Conservation (phyloP, 2,797 vertebrate species). For the Huso huso region DNA sequence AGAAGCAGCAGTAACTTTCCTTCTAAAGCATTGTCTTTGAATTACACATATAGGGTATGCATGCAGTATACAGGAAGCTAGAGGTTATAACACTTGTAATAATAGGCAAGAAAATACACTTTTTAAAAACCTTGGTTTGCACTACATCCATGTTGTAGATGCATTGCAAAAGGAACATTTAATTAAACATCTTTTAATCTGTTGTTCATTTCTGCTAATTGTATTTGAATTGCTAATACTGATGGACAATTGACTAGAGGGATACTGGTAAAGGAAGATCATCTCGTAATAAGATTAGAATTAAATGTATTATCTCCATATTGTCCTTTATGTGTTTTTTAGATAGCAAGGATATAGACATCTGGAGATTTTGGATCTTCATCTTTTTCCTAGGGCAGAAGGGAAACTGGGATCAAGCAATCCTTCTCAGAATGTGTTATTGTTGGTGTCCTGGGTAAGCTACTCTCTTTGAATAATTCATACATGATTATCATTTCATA, state of each 20-base stretch:
- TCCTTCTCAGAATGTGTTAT: conserved; percentile 7
- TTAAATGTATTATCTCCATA: not conserved
- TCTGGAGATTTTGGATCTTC: conserved; percentile 2
- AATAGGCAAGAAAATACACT: too few relatives aligned
- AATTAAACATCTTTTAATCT: conserved; percentile 9
- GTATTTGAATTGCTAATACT: conserved; percentile 10
- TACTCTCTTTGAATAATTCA: conserved; percentile 17
- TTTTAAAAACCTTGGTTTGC: too few relatives aligned
- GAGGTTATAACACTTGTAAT: too few relatives aligned
- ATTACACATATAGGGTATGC: too few relatives aligned
- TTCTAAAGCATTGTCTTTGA: too few relatives aligned
- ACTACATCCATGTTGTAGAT: not conserved
- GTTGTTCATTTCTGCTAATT: conserved; percentile 4
- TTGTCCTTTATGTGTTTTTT: conserved; percentile 9
- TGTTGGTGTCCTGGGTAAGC: conserved; percentile 2
- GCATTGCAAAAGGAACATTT: not conserved
- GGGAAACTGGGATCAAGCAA: conserved; percentile 2
- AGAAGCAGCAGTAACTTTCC: too few relatives aligned
- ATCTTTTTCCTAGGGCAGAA: not conserved
- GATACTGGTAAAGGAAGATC: conserved; percentile 1
- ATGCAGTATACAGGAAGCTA: too few relatives aligned
- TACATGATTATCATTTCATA: conserved; percentile 15
- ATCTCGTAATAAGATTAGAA: conserved; percentile 17
- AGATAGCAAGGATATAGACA: not conserved
- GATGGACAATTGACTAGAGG: not conserved